These are phyloP conservation scores for Danio albolineatus DNA, from an alignment of 2,797 vertebrate species.

Conservation along the genomic window DNA sequence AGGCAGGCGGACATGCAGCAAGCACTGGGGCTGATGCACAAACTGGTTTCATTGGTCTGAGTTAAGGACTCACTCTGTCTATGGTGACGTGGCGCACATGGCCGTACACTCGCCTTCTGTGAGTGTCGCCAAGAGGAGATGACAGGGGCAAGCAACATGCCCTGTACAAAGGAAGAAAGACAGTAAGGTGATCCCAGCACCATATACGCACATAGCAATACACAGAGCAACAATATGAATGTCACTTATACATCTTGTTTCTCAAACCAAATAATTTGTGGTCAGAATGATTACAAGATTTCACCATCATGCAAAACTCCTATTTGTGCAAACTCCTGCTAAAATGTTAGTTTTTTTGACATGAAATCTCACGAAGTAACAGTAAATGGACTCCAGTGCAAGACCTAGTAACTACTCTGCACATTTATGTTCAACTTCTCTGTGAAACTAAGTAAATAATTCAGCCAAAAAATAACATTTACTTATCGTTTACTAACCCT, in stretches of 20 bases:
- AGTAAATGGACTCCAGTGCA: too few relatives aligned
- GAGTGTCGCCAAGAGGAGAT: conserved; percentile 93
- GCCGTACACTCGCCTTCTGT: conserved; percentile 69
- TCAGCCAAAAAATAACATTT: too few relatives aligned
- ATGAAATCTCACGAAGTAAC: too few relatives aligned
- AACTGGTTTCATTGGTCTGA: conserved; percentile 66
- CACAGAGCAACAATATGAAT: neutral
- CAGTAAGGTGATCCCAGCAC: conserved; percentile 48
- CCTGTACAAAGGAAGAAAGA: conserved; percentile 89
- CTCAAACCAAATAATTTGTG: neutral
- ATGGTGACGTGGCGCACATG: conserved; percentile 80
- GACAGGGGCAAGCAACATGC: conserved; percentile 88
- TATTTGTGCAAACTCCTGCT: too few relatives aligned
- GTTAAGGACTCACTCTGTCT: conserved; percentile 92
- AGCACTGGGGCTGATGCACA: neutral
- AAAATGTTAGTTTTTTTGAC: too few relatives aligned
- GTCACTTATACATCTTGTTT: neutral
- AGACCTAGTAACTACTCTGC: too few relatives aligned
- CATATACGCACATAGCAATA: conserved; percentile 14
- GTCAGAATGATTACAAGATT: too few relatives aligned
- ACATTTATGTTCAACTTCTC: too few relatives aligned
- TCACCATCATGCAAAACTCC: too few relatives aligned
- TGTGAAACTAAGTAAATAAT: too few relatives aligned
- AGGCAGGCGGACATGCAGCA: conserved; percentile 6
- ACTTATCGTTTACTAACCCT: too few relatives aligned